Evolutionary conservation across 2,113 vertebrate genomes (phyloP), one percentile per base, ranked within the genome.

Genomic region (Channa argus): DNA sequence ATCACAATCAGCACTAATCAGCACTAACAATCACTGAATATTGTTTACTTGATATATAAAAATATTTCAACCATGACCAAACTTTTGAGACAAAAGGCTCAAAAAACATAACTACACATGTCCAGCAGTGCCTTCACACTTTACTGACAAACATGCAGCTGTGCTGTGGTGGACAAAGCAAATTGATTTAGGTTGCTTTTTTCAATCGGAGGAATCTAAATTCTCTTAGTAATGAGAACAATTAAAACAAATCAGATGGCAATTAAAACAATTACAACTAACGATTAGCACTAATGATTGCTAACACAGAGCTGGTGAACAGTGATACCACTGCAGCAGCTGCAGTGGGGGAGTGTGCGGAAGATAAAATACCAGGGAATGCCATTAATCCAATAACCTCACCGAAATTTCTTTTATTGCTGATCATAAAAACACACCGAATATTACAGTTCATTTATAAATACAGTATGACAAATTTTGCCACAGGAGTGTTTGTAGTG

Each of bases 261-360:
- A 72, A 71, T 84, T 84, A 81, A 61, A 66, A 81, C 61, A 77
- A 78, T 86, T 80, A 80, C 37, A 0, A 38, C 55, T 60, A 86
- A 84, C 36, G 74, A 87, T 87, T 78, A 78, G 12, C 65, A 61
- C 66, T 75, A 78, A 81, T 78, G 77, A 78, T 38, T 63, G 65
- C 53, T 56, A 80, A 64, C 53, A 34, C 65, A 81, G 71, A 59
- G 47, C 8, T 6, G 70, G 13, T 36, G 75, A 56, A 13, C n/a
- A 37, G 49, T 45, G 56, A 67, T 46, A 49, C 8, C 52, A 15
- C 51, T 49, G 59, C 62, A 63, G 59, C 76, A 77, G 76, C 77
- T 67, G 77, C 47, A 71, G 69, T 13, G n/a, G 41, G 55, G 24
- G 49, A 54, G 50, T 51, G 33, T 2, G 52, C 6, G 33, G 51